Evolutionary conservation across 2,888 invertebrate genomes (phyloP), one percentile per base, ranked within the genome.

Genomic region (Trachelus iudaicus): DNA sequence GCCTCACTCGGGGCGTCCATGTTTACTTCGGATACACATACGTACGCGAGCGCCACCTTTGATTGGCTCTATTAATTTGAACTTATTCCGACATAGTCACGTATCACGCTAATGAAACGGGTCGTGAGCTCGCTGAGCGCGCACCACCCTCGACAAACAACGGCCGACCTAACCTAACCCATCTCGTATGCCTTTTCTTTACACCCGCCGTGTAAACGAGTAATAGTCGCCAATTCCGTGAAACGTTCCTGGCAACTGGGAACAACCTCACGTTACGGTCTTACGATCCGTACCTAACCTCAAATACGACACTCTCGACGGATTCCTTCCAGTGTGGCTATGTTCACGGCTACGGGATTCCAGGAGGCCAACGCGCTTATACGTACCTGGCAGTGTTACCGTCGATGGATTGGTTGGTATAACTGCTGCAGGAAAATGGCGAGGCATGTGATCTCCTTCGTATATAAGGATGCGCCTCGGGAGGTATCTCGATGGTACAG

Each of bases 41-140:
- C 74, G 56, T 34, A 75, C 78, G 56, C 56, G 77, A 77, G 81
- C 80, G 81, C 85, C 84, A 85, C 82, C 85, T 89, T 89, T 89
- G 89, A 90, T 90, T 89, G 89, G 84, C 86, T 83, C 84, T 83
- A 85, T 88, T 90, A 90, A 90, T 90, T 88, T 87, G 83, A 84
- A 89, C 86, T 86, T 84, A 85, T 86, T 86, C 80, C 83, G 84
- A 86, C 85, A 86, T 79, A 86, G 86, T 87, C 88, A 86, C 87
- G 86, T 85, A 83, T 79, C 83, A 81, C 81, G 81, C 80, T 87
- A 87, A 87, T 82, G 86, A 87, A 84, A 83, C 86, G 82, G 80
- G 74, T 13, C 37, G 77, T 34, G 78, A 80, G 80, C 31, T 31
- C 40, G 75, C 83, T 83, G 84, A 84, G 83, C 79, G 81, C 81